Conservation (phyloP, 2,797 vertebrate genomes). For the Scomberomorus guttatus region DNA sequence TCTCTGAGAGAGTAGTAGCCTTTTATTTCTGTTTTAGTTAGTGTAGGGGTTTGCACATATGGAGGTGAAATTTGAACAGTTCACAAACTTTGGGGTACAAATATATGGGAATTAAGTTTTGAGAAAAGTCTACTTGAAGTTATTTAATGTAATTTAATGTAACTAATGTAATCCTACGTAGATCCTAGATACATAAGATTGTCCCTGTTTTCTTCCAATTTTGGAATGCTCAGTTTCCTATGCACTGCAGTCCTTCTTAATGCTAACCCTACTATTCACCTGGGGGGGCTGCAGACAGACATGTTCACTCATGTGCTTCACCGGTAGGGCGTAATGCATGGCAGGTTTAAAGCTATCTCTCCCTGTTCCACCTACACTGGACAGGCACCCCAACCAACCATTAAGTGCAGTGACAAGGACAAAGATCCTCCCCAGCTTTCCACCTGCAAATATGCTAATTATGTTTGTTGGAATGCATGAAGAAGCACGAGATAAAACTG, state of each 20-base stretch:
- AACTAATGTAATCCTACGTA: neutral
- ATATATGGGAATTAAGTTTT: neutral
- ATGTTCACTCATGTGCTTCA: conserved; percentile 3
- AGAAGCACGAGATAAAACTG: conserved; percentile 1
- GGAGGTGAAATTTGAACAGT: conserved; percentile 16
- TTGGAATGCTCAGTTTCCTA: neutral
- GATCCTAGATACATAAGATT: too few relatives aligned
- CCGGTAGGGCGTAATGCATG: neutral
- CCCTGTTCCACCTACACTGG: neutral
- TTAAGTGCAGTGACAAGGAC: neutral
- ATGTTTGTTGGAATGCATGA: conserved; percentile 1
- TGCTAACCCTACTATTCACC: neutral
- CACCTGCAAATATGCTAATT: neutral
- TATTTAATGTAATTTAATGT: too few relatives aligned
- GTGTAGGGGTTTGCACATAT: conserved; percentile 1
- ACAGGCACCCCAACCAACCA: neutral
- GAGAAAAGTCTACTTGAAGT: too few relatives aligned
- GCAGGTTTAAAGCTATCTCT: neutral
- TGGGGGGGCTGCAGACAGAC: neutral
- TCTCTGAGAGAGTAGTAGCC: neutral
- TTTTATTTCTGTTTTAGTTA: conserved; percentile 3
- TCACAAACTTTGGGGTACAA: neutral
- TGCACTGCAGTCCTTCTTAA: neutral
- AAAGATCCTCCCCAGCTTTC: neutral
- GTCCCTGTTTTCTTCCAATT: neutral